Base-by-base conservation (phyloP, 2,888 invertebrate genomes). In the Ctena decussata region DNA sequence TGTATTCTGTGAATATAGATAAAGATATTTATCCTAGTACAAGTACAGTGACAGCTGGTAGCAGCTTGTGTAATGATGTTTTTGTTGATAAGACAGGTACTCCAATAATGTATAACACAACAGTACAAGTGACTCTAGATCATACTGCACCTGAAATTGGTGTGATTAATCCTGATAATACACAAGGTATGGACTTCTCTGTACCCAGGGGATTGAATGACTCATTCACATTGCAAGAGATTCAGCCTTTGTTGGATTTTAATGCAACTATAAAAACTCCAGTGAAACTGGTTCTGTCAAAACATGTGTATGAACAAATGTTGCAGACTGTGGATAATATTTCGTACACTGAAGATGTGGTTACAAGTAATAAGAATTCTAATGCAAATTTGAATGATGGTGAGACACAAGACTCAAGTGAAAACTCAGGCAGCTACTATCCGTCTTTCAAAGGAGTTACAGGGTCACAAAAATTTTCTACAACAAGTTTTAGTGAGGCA, bases 251-350 rank as follows among this genome's bases (percentile, higher is more conserved):
- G 46, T 72, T 97, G 75, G 96, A 97, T 96, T 96, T 98, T 80
- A 96, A 96, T 80, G 98, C 98, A 37, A 97, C 97, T 89, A 97
- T 99, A 24, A 97, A 98, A 53, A 98, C 98, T 75, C 97, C 98
- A 0, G 96, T 99, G 77, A 98, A 98, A 96, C 97, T 99, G 46
- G 98, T 98, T 0, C 96, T 99, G 72, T 97, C 98, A 0, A 97
- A 98, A 74, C 97, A 97, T 77, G 98, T 99, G 95, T 99, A 98
- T 95, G 98, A 98, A 95, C 99, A 99, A 96, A 96, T 99, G 69
- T 96, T 98, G 41, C 93, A 96, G 81, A 96, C 96, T 0, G 71
- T 95, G 72, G 95, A 96, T 82, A 94, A 95, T 84, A 80, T 95
- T 32, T 92, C 94, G 0, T 93, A 92, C 71, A 89, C 71, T 74